A percentile compares a stretch with the other conserved stretches of the same genome.
Evolutionary conservation across 2,888 invertebrate genomes (phyloP).

Genomic region (Drosophila parthenogenetica): DNA sequence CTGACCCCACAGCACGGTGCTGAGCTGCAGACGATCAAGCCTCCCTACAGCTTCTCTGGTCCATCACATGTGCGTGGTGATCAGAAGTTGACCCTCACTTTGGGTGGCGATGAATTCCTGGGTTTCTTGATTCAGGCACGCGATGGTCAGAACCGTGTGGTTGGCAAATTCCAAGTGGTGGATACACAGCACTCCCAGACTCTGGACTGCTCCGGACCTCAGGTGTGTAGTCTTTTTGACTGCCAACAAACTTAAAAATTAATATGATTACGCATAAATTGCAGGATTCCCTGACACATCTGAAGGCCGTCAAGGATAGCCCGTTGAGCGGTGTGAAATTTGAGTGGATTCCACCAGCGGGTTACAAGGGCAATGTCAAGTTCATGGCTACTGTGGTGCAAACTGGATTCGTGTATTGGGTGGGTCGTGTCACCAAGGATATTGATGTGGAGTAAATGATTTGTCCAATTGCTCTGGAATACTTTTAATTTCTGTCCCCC

Average conservation of each 20-base stretch:
- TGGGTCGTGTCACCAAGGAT: constrained; percentile 88
- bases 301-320: constrained; percentile 86
- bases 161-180: constrained; percentile 88
- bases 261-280: not conserved
- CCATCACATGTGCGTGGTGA: constrained; percentile 84
- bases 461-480: constrained; percentile 19
- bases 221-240: constrained; percentile 59
- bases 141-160: constrained; percentile 86
- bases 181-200: constrained; percentile 85
- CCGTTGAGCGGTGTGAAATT: constrained; percentile 87
- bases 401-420: constrained; percentile 91
- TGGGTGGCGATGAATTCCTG: constrained; percentile 86
- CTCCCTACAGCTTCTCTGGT: constrained; percentile 87
- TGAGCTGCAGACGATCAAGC: constrained; percentile 85
- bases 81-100: constrained; percentile 85
- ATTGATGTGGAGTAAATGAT: constrained; percentile 86
- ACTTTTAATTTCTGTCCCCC: constrained; percentile 21
- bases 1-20: constrained; percentile 89
- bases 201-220: constrained; percentile 73
- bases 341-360: constrained; percentile 89
- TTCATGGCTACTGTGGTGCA: constrained; percentile 90
- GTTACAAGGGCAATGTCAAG: constrained; percentile 87
- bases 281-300: constrained; percentile 90
- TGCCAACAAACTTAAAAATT: not conserved
- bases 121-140: constrained; percentile 90